These are phyloP conservation scores for Acronicta leporina DNA, from an alignment of 2,888 invertebrate species.

Conservation along the genomic window DNA sequence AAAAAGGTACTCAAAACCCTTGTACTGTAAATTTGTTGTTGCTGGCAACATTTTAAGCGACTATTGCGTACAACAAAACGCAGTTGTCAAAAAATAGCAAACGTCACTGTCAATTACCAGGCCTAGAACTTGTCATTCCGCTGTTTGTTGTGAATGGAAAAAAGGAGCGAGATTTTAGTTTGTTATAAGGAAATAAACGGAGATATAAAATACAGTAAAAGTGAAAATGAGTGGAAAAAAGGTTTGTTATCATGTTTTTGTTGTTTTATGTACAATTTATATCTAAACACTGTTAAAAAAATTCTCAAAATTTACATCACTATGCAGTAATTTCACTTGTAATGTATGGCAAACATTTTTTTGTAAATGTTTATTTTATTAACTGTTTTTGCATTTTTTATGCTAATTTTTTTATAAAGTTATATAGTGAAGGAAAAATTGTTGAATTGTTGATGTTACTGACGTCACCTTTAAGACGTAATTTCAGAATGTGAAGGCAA, in stretches of 20 bases:
- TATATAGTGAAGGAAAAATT: no score
- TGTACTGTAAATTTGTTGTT: constrained; percentile 63
- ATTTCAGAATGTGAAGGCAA: no score
- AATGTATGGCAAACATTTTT: constrained; percentile 57
- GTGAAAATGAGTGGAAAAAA: constrained; percentile 57
- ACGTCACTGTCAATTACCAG: constrained; percentile 59
- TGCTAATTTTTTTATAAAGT: no score
- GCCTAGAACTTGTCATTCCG: constrained; percentile 58
- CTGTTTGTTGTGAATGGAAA: constrained; percentile 55
- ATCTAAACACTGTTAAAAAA: constrained; percentile 60
- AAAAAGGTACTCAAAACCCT: constrained; percentile 61
- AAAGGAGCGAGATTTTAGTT: constrained; percentile 51
- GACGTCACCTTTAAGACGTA: no score
- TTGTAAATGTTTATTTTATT: constrained; percentile 61
- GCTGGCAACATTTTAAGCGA: constrained; percentile 59
- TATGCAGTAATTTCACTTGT: constrained; percentile 62
- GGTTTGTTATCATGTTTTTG: constrained; percentile 58
- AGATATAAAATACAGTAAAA: constrained; percentile 45
- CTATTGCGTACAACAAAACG: constrained; percentile 58
- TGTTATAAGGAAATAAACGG: constrained; percentile 49
- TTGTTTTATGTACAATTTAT: constrained; percentile 63
- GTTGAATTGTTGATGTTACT: no score
- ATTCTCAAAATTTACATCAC: constrained; percentile 62
- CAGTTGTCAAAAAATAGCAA: constrained; percentile 60
- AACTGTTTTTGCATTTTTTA: no score